Conservation (phyloP, 2,888 invertebrate species). For the Erpobdella octoculata region DNA sequence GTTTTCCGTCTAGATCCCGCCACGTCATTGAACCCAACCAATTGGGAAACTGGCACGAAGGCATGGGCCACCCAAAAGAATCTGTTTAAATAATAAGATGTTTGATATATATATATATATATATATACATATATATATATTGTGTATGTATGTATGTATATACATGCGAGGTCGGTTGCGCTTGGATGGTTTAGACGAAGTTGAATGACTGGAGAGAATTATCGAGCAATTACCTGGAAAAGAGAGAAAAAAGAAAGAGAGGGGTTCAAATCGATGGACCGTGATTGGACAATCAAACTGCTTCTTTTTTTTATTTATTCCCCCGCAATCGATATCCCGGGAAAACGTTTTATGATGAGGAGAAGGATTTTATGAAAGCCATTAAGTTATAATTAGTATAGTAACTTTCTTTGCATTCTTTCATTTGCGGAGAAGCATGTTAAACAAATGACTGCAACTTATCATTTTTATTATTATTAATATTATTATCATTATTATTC, state of each 20-base stretch:
- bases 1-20: conserved; percentile 44
- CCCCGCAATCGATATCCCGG: not conserved
- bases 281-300: too few species aligned
- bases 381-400: not conserved
- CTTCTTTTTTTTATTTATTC: not conserved
- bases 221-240: conserved; percentile 12
- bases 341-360: too few species aligned
- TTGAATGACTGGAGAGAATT: not conserved
- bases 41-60: conserved; percentile 43
- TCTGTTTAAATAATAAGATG: conserved; percentile 32
- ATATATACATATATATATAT: too few species aligned
- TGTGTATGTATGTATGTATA: too few species aligned
- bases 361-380: not conserved
- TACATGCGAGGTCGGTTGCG: not conserved
- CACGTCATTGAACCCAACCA: conserved; percentile 41
- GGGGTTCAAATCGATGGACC: not conserved
- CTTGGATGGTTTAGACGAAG: conserved; percentile 1
- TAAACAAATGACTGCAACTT: not conserved
- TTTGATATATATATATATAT: not conserved
- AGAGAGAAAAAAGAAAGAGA: too few species aligned
- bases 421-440: not conserved
- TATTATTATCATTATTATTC: not conserved
- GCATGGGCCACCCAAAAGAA: conserved; percentile 39
- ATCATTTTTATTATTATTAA: not conserved
- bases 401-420: not conserved